Percentiles rank a stretch among this genome's conserved stretches.
phyloP scores from a whole-genome alignment of 2,888 invertebrate species.

The Tetranychus truncatus region DNA sequence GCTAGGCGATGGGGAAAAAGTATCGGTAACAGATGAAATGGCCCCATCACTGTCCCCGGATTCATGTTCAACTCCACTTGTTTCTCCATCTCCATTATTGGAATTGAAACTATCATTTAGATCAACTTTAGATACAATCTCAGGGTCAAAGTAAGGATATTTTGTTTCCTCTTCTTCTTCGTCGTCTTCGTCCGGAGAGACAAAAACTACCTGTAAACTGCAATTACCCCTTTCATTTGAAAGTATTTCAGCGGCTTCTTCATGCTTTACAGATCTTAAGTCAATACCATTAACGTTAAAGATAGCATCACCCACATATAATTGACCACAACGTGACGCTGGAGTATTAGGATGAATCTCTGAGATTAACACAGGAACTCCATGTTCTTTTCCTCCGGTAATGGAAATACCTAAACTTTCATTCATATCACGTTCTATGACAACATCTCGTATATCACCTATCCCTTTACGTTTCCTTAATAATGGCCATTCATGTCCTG shows the following conservation, averaged over 20 bases:
- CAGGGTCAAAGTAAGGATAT: neutral
- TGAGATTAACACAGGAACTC: slow-evolving; percentile 64
- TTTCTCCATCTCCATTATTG: neutral
- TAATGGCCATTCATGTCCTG: neutral
- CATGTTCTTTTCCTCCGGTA: slow-evolving; percentile 62
- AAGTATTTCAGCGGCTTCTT: slow-evolving; percentile 58
- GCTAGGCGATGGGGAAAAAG: slow-evolving; percentile 13
- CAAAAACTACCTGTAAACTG: slow-evolving; percentile 23
- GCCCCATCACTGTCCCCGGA: neutral
- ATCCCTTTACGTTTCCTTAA: slow-evolving; percentile 19
- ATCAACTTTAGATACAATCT: slow-evolving; percentile 10
- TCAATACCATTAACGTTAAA: slow-evolving; percentile 59
- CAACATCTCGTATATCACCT: slow-evolving; percentile 39
- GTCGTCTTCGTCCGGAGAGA: slow-evolving; percentile 24
- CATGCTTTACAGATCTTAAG: slow-evolving; percentile 55
- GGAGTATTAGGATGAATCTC: slow-evolving; percentile 59
- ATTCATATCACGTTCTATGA: slow-evolving; percentile 49
- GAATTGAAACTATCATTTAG: neutral
- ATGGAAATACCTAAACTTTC: slow-evolving; percentile 68
- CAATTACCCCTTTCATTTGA: slow-evolving; percentile 44
- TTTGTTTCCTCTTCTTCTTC: slow-evolving; percentile 17
- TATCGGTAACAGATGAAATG: slow-evolving; percentile 11
- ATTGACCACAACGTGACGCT: slow-evolving; percentile 43
- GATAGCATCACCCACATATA: slow-evolving; percentile 68
- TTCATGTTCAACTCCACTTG: neutral